A percentile compares a stretch with the other conserved stretches of the same genome.
phyloP scores from a whole-genome alignment of 2,888 invertebrate species.

The Lycocerus yunnanus region DNA sequence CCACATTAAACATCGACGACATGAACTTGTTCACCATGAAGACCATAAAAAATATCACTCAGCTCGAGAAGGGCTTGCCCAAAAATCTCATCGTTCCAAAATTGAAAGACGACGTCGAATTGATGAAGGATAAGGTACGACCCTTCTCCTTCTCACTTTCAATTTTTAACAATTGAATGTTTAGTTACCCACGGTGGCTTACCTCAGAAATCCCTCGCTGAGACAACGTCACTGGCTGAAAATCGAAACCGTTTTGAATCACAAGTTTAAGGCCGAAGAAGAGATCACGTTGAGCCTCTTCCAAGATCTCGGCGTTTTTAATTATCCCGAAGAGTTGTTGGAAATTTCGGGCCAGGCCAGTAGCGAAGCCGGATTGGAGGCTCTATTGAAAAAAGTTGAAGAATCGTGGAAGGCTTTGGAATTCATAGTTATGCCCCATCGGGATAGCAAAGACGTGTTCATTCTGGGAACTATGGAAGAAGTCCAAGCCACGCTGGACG shows the following conservation, averaged over 20 bases:
- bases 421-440: slow-evolving; percentile 76
- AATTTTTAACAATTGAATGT: slow-evolving; percentile 30
- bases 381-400: slow-evolving; percentile 81
- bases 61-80: slow-evolving; percentile 84
- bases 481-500: slow-evolving; percentile 79
- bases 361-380: slow-evolving; percentile 83
- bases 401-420: slow-evolving; percentile 82
- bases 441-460: slow-evolving; percentile 82
- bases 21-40: slow-evolving; percentile 68
- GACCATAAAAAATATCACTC: slow-evolving; percentile 73
- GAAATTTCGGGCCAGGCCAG: slow-evolving; percentile 88
- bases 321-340: slow-evolving; percentile 73
- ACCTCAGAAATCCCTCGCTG: slow-evolving; percentile 79
- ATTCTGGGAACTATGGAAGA: slow-evolving; percentile 86
- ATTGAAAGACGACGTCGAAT: slow-evolving; percentile 77
- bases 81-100: slow-evolving; percentile 77
- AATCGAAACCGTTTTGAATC: slow-evolving; percentile 73
- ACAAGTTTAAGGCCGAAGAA: slow-evolving; percentile 75
- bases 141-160: slow-evolving; percentile 24
- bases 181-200: slow-evolving; percentile 76
- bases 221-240: slow-evolving; percentile 82
- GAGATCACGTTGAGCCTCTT: slow-evolving; percentile 69
- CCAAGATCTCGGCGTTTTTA: slow-evolving; percentile 76
- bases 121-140: slow-evolving; percentile 74
- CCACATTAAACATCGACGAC: slow-evolving; percentile 72